phyloP scores from a whole-genome alignment of 2,888 invertebrate genomes.

The Oasisia sp. region DNA sequence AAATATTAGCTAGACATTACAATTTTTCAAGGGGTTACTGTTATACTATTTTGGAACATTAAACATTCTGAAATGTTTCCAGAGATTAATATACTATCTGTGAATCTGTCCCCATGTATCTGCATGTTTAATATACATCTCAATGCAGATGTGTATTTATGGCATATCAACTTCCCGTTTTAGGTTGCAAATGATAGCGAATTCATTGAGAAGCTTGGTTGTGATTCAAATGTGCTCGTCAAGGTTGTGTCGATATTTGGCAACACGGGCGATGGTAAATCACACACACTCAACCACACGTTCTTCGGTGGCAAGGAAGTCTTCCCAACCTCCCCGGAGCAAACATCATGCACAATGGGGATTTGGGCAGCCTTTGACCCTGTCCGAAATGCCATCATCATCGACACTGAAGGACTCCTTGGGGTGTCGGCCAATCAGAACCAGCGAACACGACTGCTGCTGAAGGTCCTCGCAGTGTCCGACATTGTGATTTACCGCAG shows the following conservation, averaged over 20 bases:
- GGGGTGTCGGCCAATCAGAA: constrained; percentile 74
- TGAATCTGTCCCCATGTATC: background rate
- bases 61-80: too few relatives aligned
- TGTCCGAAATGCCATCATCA: constrained; percentile 74
- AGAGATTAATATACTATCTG: too few relatives aligned
- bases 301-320: constrained; percentile 75
- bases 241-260: constrained; percentile 85
- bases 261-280: constrained; percentile 86
- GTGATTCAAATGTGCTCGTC: constrained; percentile 65
- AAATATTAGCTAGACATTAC: too few relatives aligned
- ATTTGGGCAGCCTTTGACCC: constrained; percentile 82
- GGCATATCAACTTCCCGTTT: constrained; percentile 31
- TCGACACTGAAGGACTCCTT: constrained; percentile 83
- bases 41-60: too few relatives aligned
- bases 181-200: constrained; percentile 60
- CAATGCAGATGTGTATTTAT: background rate
- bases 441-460: constrained; percentile 75
- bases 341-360: constrained; percentile 79
- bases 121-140: background rate
- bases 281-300: constrained; percentile 80
- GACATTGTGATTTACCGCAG: constrained; percentile 84
- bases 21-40: too few relatives aligned
- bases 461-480: constrained; percentile 80
- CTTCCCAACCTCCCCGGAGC: constrained; percentile 76
- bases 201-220: constrained; percentile 60